These are phyloP conservation scores for Apamea crenata DNA, from an alignment of 2,888 invertebrate species.

Conservation along the genomic window DNA sequence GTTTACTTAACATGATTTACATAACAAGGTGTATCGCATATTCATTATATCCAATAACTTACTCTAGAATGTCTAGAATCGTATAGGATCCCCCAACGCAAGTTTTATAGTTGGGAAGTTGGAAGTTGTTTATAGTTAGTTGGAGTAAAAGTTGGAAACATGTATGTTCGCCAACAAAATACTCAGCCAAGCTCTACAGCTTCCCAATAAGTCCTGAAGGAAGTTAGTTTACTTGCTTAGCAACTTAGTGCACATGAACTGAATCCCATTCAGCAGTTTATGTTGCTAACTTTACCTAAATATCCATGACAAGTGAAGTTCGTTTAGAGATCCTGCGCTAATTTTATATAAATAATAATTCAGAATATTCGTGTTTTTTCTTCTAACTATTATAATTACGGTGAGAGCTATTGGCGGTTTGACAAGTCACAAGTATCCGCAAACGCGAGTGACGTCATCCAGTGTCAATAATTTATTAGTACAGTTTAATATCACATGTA, in stretches of 20 bases:
- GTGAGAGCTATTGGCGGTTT: background rate
- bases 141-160: background rate
- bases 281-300: slow-evolving; percentile 1
- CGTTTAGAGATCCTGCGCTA: background rate
- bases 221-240: background rate
- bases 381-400: slow-evolving; percentile 11
- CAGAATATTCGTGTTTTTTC: slow-evolving; percentile 28
- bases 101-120: too few relatives aligned
- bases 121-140: too few relatives aligned
- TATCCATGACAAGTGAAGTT: slow-evolving; percentile 11
- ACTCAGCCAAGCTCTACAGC: background rate
- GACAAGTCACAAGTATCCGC: slow-evolving; percentile 32
- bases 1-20: slow-evolving; percentile 28
- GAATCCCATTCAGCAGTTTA: background rate
- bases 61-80: slow-evolving; percentile 33
- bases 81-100: background rate
- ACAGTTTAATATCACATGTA: slow-evolving; percentile 14
- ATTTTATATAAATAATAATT: background rate
- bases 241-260: background rate
- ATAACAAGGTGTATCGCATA: slow-evolving; percentile 1
- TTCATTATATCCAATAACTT: slow-evolving; percentile 3
- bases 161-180: background rate
- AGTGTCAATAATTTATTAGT: slow-evolving; percentile 24
- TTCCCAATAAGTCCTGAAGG: background rate
- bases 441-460: slow-evolving; percentile 23